A percentile compares a stretch with the other conserved stretches of the same genome.
phyloP scores from a whole-genome alignment of 2,888 invertebrate genomes.

The Scrobipalpa costella region DNA sequence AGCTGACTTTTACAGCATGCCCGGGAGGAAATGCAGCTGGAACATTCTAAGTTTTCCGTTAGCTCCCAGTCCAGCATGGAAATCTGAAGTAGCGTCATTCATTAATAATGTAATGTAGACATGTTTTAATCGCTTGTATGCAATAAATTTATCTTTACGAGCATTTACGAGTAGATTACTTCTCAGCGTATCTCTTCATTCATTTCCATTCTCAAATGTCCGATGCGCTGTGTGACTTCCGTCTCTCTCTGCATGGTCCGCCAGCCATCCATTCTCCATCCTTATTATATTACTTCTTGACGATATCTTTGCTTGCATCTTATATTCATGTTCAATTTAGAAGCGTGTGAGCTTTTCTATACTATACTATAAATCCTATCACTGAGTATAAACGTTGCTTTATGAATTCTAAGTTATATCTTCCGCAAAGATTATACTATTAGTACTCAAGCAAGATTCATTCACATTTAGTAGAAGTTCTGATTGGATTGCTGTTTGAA shows the following conservation, averaged over 20 bases:
- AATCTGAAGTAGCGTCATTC: too few species aligned
- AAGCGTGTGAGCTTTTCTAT: constrained; percentile 15
- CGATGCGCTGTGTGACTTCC: constrained; percentile 67
- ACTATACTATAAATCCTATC: not conserved
- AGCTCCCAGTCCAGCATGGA: too few species aligned
- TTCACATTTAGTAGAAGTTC: too few species aligned
- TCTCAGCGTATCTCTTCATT: constrained; percentile 46
- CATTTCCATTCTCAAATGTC: constrained; percentile 59
- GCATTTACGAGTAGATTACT: not conserved
- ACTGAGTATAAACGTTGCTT: too few species aligned
- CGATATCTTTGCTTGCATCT: constrained; percentile 11
- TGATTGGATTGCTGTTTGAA: constrained; percentile 9
- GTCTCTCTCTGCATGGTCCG: constrained; percentile 68
- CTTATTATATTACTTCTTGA: constrained; percentile 54
- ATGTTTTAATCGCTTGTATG: not conserved
- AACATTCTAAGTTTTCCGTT: too few species aligned
- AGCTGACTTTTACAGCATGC: too few species aligned
- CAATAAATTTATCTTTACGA: not conserved
- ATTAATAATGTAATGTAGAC: not conserved
- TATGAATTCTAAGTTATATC: not conserved
- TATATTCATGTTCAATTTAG: constrained; percentile 20
- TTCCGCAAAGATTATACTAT: not conserved
- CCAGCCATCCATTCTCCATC: constrained; percentile 51
- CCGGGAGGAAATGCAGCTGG: too few species aligned
- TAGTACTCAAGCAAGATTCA: not conserved